Evolutionary conservation across 2,797 vertebrate species (phyloP).

Genomic region (Sciurus carolinensis): DNA sequence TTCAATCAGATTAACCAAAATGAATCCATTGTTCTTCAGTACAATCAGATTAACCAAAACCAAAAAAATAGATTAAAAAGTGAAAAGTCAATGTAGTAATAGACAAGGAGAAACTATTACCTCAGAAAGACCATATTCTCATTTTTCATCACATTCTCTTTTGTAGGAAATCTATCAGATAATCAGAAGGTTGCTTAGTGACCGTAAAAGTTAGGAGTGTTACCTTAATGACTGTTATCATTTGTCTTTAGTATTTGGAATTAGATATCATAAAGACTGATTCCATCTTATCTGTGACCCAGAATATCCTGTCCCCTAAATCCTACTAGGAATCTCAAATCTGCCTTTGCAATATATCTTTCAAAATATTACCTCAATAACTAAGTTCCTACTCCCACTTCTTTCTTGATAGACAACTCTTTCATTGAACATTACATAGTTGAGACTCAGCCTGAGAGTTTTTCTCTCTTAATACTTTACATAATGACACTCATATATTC

Average conservation of each 20-base stretch:
- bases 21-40: not conserved
- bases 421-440: not conserved
- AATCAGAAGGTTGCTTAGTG: not conserved
- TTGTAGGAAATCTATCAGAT: constrained; percentile 17
- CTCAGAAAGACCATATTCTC: not conserved
- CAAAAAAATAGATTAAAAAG: not conserved
- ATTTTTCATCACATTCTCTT: not conserved
- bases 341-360: not conserved
- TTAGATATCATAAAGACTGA: not conserved
- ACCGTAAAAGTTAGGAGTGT: not conserved
- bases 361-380: not conserved
- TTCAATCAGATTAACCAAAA: not conserved
- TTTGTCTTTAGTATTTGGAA: constrained; percentile 7
- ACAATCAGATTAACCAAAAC: not conserved
- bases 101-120: not conserved
- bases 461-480: constrained; percentile 30
- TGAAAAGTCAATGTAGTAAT: not conserved
- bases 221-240: not conserved
- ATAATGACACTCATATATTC: not conserved
- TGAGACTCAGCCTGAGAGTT: not conserved
- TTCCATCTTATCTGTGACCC: not conserved
- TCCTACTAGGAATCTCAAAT: not conserved
- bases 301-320: not conserved
- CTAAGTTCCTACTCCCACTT: not conserved
- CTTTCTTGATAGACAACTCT: not conserved